Evolutionary conservation across 2,113 vertebrate species (phyloP).

Genomic region (Neogobius melanostomus): DNA sequence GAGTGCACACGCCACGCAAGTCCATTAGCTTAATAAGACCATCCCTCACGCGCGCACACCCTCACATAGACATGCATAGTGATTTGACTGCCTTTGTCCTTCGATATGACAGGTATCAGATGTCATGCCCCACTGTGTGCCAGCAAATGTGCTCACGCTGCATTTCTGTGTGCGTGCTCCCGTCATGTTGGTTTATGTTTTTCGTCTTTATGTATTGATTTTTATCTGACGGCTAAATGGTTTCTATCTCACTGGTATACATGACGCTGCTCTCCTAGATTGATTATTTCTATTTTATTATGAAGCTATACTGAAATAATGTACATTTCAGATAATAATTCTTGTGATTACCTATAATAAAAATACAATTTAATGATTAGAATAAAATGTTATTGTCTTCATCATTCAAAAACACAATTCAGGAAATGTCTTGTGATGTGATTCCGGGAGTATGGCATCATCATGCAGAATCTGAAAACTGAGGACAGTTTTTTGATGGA

Average conservation of each 20-base stretch:
- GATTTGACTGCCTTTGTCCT: constrained; percentile 49
- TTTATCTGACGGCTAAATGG: constrained; percentile 50
- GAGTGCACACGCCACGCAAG: constrained; percentile 51
- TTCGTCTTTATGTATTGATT: constrained; percentile 42
- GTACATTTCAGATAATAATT: no score
- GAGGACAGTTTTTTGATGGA: background rate
- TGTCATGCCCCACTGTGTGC: constrained; percentile 42
- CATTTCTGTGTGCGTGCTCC: constrained; percentile 28
- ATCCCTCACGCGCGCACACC: constrained; percentile 22
- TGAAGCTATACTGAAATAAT: background rate
- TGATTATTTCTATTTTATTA: constrained; percentile 21
- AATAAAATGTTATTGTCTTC: no score
- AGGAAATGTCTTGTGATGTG: no score
- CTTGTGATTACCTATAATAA: no score
- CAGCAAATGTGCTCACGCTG: constrained; percentile 35
- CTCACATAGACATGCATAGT: constrained; percentile 25
- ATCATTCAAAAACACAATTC: no score
- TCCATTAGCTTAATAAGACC: constrained; percentile 79
- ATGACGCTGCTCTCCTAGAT: constrained; percentile 20
- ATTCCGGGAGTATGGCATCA: no score
- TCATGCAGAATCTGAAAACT: background rate
- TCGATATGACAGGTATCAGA: constrained; percentile 66
- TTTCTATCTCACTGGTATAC: constrained; percentile 31
- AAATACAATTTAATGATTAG: no score
- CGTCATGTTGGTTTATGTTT: constrained; percentile 46